Percentiles rank a stretch among this genome's conserved stretches.
Conservation (phyloP, 2,113 vertebrate genomes). For the Oryzias curvinotus region DNA sequence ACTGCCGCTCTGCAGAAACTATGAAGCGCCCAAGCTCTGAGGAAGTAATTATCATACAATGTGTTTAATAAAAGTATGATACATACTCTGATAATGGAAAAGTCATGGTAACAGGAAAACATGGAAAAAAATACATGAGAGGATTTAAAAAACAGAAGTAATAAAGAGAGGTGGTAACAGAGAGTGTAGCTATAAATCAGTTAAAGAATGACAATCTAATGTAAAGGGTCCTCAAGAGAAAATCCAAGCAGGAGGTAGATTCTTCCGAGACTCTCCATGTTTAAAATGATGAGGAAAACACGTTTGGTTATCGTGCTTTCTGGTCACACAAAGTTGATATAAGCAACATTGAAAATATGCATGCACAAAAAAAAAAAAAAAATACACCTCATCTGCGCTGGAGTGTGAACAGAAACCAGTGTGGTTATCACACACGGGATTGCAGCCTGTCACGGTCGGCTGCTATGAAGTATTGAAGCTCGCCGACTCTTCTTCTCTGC, state of each 20-base stretch:
- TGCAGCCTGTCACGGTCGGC: slow-evolving; percentile 42
- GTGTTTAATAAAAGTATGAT: too few species aligned
- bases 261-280: neutral
- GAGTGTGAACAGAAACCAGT: slow-evolving; percentile 3
- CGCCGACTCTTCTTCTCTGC: slow-evolving; percentile 20
- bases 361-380: neutral
- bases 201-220: slow-evolving; percentile 3
- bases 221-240: slow-evolving; percentile 11
- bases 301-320: slow-evolving; percentile 5
- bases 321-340: slow-evolving; percentile 1
- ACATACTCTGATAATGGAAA: too few species aligned
- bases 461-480: slow-evolving; percentile 38
- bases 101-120: too few species aligned
- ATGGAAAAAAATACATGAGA: too few species aligned
- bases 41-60: too few species aligned
- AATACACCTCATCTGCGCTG: neutral
- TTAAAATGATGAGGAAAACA: slow-evolving; percentile 3
- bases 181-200: too few species aligned
- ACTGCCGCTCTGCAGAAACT: too few species aligned
- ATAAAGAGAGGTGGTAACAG: too few species aligned
- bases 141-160: too few species aligned
- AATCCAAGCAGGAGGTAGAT: slow-evolving; percentile 4
- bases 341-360: slow-evolving; percentile 1
- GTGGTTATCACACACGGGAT: slow-evolving; percentile 27
- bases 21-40: too few species aligned